These are phyloP conservation scores for Argya squamiceps DNA, from an alignment of 2,797 vertebrate species.

Conservation along the genomic window DNA sequence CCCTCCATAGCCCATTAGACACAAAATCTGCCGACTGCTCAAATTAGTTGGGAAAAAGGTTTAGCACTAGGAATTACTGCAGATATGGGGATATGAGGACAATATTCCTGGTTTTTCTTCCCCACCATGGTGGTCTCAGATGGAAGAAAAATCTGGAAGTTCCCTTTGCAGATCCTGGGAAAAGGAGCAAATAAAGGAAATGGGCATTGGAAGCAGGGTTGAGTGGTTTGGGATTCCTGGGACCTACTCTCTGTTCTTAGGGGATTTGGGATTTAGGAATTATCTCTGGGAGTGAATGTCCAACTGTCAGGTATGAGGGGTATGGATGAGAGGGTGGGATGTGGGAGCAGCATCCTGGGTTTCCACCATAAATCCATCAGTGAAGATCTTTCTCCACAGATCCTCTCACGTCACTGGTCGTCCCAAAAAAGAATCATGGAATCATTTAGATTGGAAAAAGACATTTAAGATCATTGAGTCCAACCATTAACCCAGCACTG, in stretches of 20 bases:
- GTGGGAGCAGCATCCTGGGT: not conserved
- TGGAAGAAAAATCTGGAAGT: not conserved
- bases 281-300: not conserved
- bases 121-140: fast-evolving
- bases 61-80: not conserved
- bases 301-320: not conserved
- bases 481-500: not conserved
- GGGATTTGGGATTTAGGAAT: not conserved
- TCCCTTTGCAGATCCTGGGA: not conserved
- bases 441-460: not conserved
- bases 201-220: not conserved
- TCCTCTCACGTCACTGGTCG: not conserved
- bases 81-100: too few relatives aligned
- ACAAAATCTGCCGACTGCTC: conserved; percentile 44
- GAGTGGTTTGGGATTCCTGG: not conserved
- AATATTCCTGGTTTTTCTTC: not conserved
- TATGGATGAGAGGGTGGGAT: not conserved
- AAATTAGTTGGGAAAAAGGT: conserved; percentile 7
- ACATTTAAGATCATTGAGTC: fast-evolving
- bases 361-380: not conserved
- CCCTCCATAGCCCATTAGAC: conserved; percentile 33
- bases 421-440: not conserved
- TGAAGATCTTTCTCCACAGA: fast-evolving
- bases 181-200: not conserved
- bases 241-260: not conserved